These are phyloP conservation scores for Clanis bilineata DNA, from an alignment of 2,888 invertebrate genomes.

Conservation along the genomic window DNA sequence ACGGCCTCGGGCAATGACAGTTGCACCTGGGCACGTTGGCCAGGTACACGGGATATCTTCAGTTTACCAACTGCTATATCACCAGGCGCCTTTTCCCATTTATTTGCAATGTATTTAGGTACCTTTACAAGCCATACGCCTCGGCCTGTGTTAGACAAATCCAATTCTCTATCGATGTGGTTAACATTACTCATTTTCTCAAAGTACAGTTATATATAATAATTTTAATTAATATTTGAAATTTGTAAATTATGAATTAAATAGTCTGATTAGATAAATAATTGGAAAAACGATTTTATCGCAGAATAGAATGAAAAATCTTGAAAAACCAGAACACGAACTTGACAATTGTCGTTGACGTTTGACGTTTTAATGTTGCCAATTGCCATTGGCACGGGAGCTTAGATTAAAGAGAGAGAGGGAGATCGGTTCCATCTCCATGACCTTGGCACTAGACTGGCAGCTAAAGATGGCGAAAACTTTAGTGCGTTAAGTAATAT, in stretches of 20 bases:
- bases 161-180: slow-evolving; percentile 90
- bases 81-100: slow-evolving; percentile 96
- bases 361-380: no score
- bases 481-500: no score
- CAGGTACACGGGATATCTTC: slow-evolving; percentile 90
- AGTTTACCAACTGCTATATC: slow-evolving; percentile 97
- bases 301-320: no score
- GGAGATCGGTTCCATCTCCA: no score
- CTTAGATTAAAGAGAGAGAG: no score
- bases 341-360: no score
- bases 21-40: slow-evolving; percentile 93
- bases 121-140: slow-evolving; percentile 98
- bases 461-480: no score
- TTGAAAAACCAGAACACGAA: no score
- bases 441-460: no score
- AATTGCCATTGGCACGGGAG: no score
- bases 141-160: slow-evolving; percentile 93
- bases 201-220: background rate
- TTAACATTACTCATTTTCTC: slow-evolving; percentile 50
- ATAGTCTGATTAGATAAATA: no score
- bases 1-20: slow-evolving; percentile 91
- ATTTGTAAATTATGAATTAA: background rate
- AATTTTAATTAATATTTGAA: background rate
- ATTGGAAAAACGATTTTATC: no score
- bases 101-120: slow-evolving; percentile 97